Conservation (phyloP, 2,113 vertebrate species). For the Pantherophis guttatus region DNA sequence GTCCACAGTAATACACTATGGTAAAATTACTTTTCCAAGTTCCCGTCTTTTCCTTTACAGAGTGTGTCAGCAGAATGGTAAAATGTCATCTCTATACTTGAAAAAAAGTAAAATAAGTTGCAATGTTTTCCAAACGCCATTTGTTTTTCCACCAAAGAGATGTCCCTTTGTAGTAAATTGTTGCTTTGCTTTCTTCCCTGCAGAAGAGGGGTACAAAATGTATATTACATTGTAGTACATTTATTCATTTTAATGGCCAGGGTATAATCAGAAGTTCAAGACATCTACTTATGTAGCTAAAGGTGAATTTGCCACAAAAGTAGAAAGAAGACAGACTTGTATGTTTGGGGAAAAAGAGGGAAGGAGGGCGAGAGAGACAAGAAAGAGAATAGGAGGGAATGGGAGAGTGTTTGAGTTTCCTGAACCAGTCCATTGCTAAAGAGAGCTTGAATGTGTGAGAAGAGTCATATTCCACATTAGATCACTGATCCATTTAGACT, state of each 20-base stretch:
- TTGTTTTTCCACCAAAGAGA: neutral
- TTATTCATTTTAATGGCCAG: constrained; percentile 15
- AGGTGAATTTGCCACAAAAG: neutral
- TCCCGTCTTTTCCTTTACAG: neutral
- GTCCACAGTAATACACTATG: neutral
- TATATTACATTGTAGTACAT: constrained; percentile 7
- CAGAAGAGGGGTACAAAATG: constrained; percentile 12
- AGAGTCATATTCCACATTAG: neutral
- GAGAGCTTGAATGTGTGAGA: neutral
- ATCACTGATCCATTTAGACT: neutral
- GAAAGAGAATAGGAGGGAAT: neutral
- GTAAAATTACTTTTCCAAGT: neutral
- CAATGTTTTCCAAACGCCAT: neutral
- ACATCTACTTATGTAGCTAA: neutral
- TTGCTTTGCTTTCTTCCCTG: constrained; percentile 7
- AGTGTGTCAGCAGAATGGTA: neutral
- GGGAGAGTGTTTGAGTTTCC: neutral
- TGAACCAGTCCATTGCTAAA: neutral
- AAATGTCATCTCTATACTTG: neutral
- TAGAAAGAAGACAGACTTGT: neutral
- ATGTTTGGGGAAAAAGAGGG: neutral
- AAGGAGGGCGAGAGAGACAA: neutral
- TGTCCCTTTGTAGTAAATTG: constrained; percentile 11
- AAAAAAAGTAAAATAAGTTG: constrained; percentile 6
- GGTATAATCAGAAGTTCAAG: constrained; percentile 14